phyloP scores from a whole-genome alignment of 2,888 invertebrate species.

The Pycnomerus fuliginosus region DNA sequence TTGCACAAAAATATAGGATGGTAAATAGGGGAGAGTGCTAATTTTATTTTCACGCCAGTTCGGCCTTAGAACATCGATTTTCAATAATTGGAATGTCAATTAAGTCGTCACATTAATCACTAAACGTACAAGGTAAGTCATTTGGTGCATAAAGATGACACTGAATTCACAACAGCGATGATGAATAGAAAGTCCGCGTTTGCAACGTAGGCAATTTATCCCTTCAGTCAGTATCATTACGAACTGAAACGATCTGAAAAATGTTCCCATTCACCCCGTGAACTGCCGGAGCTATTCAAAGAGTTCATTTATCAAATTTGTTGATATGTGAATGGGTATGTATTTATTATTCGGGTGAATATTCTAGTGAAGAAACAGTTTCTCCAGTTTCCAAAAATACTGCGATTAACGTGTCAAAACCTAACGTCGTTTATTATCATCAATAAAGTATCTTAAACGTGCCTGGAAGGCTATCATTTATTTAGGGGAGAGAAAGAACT shows the following conservation, averaged over 20 bases:
- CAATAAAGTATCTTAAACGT: constrained; percentile 24
- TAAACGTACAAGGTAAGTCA: constrained; percentile 18
- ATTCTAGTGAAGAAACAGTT: not conserved
- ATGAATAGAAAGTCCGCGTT: constrained; percentile 27
- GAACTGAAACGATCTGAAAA: constrained; percentile 29
- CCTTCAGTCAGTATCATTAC: constrained; percentile 28
- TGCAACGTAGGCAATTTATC: constrained; percentile 33
- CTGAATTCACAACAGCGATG: constrained; percentile 20
- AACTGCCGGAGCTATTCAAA: constrained; percentile 12
- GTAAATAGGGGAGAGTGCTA: no score
- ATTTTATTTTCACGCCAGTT: no score
- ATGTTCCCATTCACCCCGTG: constrained; percentile 15
- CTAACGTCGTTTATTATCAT: constrained; percentile 37
- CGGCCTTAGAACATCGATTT: constrained; percentile 14
- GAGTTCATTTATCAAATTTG: constrained; percentile 32
- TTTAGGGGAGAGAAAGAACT: constrained; percentile 20
- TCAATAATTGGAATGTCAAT: constrained; percentile 13
- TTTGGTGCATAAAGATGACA: constrained; percentile 19
- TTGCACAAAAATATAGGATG: constrained; percentile 5
- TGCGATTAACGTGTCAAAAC: constrained; percentile 40
- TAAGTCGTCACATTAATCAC: constrained; percentile 14
- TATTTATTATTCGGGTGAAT: constrained; percentile 26
- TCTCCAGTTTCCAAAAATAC: constrained; percentile 13
- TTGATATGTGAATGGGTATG: constrained; percentile 31
- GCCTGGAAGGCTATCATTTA: constrained; percentile 21